A percentile compares a stretch with the other conserved stretches of the same genome.
Conservation (phyloP, 2,888 invertebrate genomes). For the Macrophya alboannulata region DNA sequence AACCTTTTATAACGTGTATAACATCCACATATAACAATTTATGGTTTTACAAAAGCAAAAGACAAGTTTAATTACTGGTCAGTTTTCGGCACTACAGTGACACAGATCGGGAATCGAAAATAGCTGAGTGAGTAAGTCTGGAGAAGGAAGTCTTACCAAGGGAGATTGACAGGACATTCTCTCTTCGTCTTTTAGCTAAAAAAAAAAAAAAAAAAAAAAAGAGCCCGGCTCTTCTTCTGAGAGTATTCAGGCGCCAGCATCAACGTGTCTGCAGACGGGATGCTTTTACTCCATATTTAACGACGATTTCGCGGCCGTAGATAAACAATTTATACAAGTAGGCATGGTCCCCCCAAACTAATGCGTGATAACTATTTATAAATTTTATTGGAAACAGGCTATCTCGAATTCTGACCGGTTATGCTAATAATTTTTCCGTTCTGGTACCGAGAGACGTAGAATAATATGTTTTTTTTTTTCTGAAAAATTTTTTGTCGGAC, state of each 20-base stretch:
- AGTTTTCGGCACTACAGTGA: background rate
- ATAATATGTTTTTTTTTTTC: background rate
- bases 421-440: background rate
- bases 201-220: background rate
- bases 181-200: background rate
- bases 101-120: constrained; percentile 46
- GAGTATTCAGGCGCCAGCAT: constrained; percentile 5
- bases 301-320: background rate
- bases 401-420: background rate
- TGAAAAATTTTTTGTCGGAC: background rate
- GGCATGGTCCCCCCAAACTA: background rate
- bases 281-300: constrained; percentile 24
- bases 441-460: background rate
- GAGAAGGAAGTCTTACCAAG: background rate
- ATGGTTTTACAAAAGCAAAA: background rate
- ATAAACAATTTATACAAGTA: constrained; percentile 27
- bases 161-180: background rate
- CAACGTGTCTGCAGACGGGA: background rate
- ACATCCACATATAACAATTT: background rate
- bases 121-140: constrained; percentile 45
- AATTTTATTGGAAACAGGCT: background rate
- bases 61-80: constrained; percentile 4
- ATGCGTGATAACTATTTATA: constrained; percentile 13
- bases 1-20: constrained; percentile 14
- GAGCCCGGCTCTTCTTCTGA: background rate